Evolutionary conservation across 2,888 invertebrate genomes (phyloP).

Genomic region (Pyrgus malvae): DNA sequence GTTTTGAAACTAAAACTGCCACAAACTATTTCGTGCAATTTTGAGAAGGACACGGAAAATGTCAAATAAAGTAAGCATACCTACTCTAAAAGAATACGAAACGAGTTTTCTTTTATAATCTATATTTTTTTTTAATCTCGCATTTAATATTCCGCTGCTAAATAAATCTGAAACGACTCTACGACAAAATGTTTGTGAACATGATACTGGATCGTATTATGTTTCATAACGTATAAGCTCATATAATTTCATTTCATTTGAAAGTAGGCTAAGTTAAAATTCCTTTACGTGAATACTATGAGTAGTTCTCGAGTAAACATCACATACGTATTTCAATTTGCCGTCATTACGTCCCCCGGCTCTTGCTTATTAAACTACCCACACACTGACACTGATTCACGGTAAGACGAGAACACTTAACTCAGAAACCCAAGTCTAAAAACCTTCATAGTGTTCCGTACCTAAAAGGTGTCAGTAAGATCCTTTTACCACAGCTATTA

Average conservation of each 20-base stretch:
- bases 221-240: too few relatives aligned
- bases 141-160: too few relatives aligned
- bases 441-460: too few relatives aligned
- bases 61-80: not conserved
- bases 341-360: not conserved
- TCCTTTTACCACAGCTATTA: too few relatives aligned
- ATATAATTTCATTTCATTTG: not conserved
- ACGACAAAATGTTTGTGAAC: too few relatives aligned
- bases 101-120: too few relatives aligned
- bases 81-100: too few relatives aligned
- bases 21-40: slow-evolving; percentile 8
- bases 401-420: not conserved
- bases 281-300: not conserved
- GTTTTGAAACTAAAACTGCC: slow-evolving; percentile 5
- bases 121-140: too few relatives aligned
- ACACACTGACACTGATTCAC: slow-evolving; percentile 1
- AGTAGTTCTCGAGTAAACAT: not conserved
- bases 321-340: slow-evolving; percentile 8
- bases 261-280: not conserved
- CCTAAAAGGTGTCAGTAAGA: too few relatives aligned
- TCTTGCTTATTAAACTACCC: slow-evolving; percentile 8
- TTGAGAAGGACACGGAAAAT: not conserved
- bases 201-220: too few relatives aligned
- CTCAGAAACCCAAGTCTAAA: too few relatives aligned
- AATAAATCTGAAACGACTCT: too few relatives aligned